A percentile compares a stretch with the other conserved stretches of the same genome.
These are phyloP conservation scores for Troides helena DNA, from an alignment of 2,888 invertebrate species.

Conservation along the genomic window DNA sequence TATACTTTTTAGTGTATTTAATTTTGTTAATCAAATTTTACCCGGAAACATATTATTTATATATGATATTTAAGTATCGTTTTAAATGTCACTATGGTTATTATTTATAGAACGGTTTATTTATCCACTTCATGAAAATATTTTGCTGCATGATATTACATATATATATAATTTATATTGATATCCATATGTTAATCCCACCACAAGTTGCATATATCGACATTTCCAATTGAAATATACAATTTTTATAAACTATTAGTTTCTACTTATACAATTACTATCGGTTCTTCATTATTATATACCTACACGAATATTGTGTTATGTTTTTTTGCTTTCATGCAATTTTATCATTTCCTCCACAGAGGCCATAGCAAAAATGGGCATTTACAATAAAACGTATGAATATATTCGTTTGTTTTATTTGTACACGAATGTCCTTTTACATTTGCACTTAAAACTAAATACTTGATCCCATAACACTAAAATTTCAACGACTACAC, in stretches of 20 bases:
- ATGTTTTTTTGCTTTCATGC: constrained; percentile 28
- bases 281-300: neutral
- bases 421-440: constrained; percentile 34
- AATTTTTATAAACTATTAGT: neutral
- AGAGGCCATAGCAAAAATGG: constrained; percentile 28
- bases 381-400: constrained; percentile 40
- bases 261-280: neutral
- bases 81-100: neutral
- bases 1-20: neutral
- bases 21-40: neutral
- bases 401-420: constrained; percentile 42
- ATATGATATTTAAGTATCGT: neutral
- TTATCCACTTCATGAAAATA: neutral
- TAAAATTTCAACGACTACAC: neutral
- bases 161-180: neutral
- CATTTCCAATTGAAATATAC: neutral
- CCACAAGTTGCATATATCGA: neutral
- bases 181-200: neutral
- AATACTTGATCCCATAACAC: constrained; percentile 12
- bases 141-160: neutral
- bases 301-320: neutral
- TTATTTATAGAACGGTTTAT: neutral
- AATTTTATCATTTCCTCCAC: constrained; percentile 32
- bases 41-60: neutral
- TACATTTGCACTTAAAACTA: neutral